Conservation (phyloP, 1,140 invertebrate species). For the Lasaia peninsularis region DNA sequence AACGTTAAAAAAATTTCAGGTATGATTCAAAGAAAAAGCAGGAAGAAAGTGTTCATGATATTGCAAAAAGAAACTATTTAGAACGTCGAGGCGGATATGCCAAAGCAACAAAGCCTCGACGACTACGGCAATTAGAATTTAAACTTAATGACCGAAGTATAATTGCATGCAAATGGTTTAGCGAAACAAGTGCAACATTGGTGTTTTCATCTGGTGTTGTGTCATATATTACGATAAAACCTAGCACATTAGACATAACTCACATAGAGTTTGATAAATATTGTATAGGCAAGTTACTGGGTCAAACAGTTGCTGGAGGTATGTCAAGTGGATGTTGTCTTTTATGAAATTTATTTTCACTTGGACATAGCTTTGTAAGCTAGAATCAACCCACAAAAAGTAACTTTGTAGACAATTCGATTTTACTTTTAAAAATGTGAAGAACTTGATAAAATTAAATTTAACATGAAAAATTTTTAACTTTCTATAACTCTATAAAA, state of each 20-base stretch:
- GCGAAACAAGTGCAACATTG: conserved; percentile 44
- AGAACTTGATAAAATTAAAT: too few relatives aligned
- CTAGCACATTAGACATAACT: conserved; percentile 48
- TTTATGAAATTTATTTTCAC: not conserved
- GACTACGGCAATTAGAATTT: conserved; percentile 54
- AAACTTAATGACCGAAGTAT: conserved; percentile 50
- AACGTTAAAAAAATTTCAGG: conserved; percentile 29
- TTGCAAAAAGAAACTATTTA: conserved; percentile 50
- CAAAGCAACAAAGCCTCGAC: conserved; percentile 42
- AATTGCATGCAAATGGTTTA: conserved; percentile 53
- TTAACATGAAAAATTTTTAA: too few relatives aligned
- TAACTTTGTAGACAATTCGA: too few relatives aligned
- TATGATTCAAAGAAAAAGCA: conserved; percentile 62
- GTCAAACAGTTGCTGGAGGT: conserved; percentile 54
- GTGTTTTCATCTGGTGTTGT: conserved; percentile 62
- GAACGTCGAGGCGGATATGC: conserved; percentile 51
- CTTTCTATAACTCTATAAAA: too few relatives aligned
- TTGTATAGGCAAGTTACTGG: conserved; percentile 56
- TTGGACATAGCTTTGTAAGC: not conserved
- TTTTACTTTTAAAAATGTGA: too few relatives aligned
- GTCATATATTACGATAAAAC: conserved; percentile 56
- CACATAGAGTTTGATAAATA: conserved; percentile 67
- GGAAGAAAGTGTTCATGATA: conserved; percentile 54
- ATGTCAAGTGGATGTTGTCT: conserved; percentile 16
- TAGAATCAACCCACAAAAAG: too few relatives aligned